These are phyloP conservation scores for Spodoptera picta DNA, from an alignment of 2,888 invertebrate species.

Conservation along the genomic window DNA sequence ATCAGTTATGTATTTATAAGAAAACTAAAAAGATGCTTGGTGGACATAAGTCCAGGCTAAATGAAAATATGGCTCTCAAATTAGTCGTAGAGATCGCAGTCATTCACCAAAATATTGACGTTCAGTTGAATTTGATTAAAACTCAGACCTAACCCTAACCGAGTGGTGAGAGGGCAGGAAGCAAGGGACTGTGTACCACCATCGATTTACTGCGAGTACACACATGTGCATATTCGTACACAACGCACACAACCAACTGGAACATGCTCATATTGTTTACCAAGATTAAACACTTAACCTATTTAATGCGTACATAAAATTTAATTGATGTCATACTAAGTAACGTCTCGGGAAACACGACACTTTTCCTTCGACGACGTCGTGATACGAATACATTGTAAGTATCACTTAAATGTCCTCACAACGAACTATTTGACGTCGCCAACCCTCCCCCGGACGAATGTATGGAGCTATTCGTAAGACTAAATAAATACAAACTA, in stretches of 20 bases:
- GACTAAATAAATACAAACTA: slow-evolving; percentile 78
- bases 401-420: slow-evolving; percentile 54
- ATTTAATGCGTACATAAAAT: slow-evolving; percentile 40
- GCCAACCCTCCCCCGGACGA: slow-evolving; percentile 57
- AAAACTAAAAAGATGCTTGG: too few species aligned
- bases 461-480: slow-evolving; percentile 67
- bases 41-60: too few species aligned
- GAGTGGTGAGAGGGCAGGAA: too few species aligned
- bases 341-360: slow-evolving; percentile 40
- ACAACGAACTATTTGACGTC: slow-evolving; percentile 62
- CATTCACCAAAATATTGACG: too few species aligned
- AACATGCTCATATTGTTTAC: slow-evolving; percentile 21
- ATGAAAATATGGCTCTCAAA: too few species aligned
- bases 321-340: slow-evolving; percentile 47
- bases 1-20: too few species aligned
- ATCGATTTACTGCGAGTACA: not conserved
- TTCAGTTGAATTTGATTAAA: too few species aligned
- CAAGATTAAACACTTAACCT: slow-evolving; percentile 40
- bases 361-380: slow-evolving; percentile 29
- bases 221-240: not conserved
- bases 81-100: too few species aligned
- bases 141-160: too few species aligned
- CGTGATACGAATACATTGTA: slow-evolving; percentile 49
- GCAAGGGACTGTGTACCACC: too few species aligned
- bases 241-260: not conserved